Percentiles rank a stretch among this genome's conserved stretches.
Evolutionary conservation across 2,888 invertebrate genomes (phyloP).

Genomic region (Suillia variegata): DNA sequence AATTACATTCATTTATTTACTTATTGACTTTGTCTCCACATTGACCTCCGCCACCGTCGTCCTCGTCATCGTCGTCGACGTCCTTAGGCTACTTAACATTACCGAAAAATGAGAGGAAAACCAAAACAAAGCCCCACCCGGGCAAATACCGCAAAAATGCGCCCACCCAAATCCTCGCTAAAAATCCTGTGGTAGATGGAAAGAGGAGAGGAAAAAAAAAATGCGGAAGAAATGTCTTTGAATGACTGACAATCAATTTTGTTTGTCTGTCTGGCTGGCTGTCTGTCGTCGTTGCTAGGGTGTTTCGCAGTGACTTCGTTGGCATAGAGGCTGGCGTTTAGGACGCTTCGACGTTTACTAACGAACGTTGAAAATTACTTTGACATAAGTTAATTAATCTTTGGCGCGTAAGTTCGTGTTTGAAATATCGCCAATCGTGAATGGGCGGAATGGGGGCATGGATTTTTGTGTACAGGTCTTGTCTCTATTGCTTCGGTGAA

Average conservation of each 20-base stretch:
- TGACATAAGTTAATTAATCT: conserved; percentile 61
- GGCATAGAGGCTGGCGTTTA: conserved; percentile 23
- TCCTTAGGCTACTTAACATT: conserved; percentile 34
- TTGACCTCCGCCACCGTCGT: conserved; percentile 28
- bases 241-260: conserved; percentile 59
- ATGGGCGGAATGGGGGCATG: too few species aligned
- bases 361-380: conserved; percentile 58
- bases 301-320: neutral
- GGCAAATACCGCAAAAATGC: neutral
- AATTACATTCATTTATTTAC: conserved; percentile 59
- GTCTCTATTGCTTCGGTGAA: too few species aligned
- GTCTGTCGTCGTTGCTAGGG: neutral
- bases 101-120: too few species aligned
- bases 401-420: conserved; percentile 52
- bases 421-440: conserved; percentile 54
- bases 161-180: conserved; percentile 46
- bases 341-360: conserved; percentile 46
- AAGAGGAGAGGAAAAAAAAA: conserved; percentile 24
- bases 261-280: conserved; percentile 32
- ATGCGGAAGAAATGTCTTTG: conserved; percentile 58
- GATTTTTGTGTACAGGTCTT: neutral
- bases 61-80: neutral
- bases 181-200: conserved; percentile 28
- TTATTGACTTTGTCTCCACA: conserved; percentile 50
- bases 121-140: too few species aligned